Conservation (phyloP, 2,888 invertebrate genomes). For the Amiota communis region DNA sequence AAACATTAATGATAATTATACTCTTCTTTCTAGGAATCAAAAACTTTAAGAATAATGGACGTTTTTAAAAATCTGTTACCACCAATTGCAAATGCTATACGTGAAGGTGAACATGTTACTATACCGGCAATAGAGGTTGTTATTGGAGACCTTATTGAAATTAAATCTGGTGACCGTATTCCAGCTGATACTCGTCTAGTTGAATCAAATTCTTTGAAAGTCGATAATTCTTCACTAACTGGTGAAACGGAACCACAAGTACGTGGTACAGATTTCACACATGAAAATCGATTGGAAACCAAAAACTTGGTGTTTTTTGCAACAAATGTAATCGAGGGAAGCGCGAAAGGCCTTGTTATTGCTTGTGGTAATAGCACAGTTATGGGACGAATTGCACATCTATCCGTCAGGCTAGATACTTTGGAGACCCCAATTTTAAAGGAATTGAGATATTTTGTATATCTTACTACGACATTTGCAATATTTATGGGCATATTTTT, state of each 20-base stretch:
- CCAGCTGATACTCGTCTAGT: conserved; percentile 98
- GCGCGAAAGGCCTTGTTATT: conserved; percentile 93
- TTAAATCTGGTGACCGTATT: conserved; percentile 98
- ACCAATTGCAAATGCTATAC: conserved; percentile 92
- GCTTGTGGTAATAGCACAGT: conserved; percentile 95
- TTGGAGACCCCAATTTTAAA: conserved; percentile 98
- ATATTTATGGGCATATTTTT: conserved; percentile 95
- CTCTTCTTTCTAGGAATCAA: conserved; percentile 77
- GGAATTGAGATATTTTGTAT: conserved; percentile 98
- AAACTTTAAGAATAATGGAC: conserved; percentile 98
- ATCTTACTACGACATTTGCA: conserved; percentile 95
- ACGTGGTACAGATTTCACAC: conserved; percentile 89
- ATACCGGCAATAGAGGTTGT: conserved; percentile 93
- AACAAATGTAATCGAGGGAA: conserved; percentile 94
- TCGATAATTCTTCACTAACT: conserved; percentile 93
- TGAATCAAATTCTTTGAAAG: conserved; percentile 94
- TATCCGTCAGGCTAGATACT: conserved; percentile 92
- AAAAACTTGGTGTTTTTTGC: conserved; percentile 96
- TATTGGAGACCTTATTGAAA: conserved; percentile 96
- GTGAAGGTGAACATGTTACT: conserved; percentile 93
- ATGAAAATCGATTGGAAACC: conserved; percentile 94
- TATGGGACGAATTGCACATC: conserved; percentile 94
- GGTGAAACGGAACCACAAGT: conserved; percentile 95
- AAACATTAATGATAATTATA: too few relatives aligned
- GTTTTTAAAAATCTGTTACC: conserved; percentile 98